Evolutionary conservation across 2,888 invertebrate species (phyloP).

Genomic region (Xestia xanthographa): DNA sequence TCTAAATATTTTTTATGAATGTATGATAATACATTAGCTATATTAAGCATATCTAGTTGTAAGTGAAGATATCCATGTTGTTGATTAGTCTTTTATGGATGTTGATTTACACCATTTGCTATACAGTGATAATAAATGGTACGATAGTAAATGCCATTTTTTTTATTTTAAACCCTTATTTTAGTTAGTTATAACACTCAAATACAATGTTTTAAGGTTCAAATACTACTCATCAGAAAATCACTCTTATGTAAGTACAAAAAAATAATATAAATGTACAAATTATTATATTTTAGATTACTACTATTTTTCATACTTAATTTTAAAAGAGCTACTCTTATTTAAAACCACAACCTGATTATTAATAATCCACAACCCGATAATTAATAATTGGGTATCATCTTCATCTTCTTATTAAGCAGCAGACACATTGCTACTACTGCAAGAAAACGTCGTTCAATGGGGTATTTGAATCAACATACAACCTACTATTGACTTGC

Average conservation of each 20-base stretch:
- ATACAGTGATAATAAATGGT: slow-evolving; percentile 90
- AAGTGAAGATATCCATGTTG: slow-evolving; percentile 89
- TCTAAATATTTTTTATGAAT: slow-evolving; percentile 80
- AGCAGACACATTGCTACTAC: background rate
- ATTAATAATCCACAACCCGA: background rate
- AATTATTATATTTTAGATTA: too few species aligned
- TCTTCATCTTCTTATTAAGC: background rate
- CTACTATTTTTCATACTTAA: too few species aligned
- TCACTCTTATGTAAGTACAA: background rate
- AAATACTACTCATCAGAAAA: background rate
- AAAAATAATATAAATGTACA: too few species aligned
- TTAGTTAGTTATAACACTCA: background rate
- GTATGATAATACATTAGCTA: slow-evolving; percentile 81
- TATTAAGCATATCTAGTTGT: slow-evolving; percentile 81
- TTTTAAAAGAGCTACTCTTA: background rate
- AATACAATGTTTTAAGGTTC: background rate
- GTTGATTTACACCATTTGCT: slow-evolving; percentile 90
- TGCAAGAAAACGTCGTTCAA: background rate
- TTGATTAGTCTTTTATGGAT: slow-evolving; percentile 90
- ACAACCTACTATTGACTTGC: too few species aligned
- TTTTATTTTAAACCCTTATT: slow-evolving; percentile 34
- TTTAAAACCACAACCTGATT: background rate
- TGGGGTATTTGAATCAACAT: too few species aligned
- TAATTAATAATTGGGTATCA: too few species aligned
- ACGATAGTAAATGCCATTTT: slow-evolving; percentile 76